phyloP scores from a whole-genome alignment of 2,888 invertebrate genomes.

The Leucophenga montana region DNA sequence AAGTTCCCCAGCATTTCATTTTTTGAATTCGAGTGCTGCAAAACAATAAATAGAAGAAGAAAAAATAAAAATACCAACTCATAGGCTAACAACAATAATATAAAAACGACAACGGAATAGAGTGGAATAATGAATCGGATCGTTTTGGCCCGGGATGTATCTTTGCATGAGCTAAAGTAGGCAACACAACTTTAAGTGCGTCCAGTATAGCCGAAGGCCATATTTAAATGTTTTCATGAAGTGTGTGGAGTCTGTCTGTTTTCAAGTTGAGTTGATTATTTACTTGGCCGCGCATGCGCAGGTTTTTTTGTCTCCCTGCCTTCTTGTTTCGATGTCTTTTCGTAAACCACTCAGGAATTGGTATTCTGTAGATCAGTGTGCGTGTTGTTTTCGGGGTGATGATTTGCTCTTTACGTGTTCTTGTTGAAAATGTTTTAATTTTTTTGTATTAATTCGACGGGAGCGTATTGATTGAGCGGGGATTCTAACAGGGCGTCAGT shows the following conservation, averaged over 20 bases:
- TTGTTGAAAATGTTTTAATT: not conserved
- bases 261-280: not conserved
- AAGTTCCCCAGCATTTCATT: conserved; percentile 6
- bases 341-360: not conserved
- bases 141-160: not conserved
- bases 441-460: not conserved
- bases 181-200: conserved; percentile 45
- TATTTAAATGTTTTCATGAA: conserved; percentile 35
- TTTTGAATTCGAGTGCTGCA: conserved; percentile 29
- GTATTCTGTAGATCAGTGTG: not conserved
- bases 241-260: not conserved
- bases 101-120: not conserved
- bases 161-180: conserved; percentile 39
- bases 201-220: conserved; percentile 50
- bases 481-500: too few relatives aligned
- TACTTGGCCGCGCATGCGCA: conserved; percentile 5
- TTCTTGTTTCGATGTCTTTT: conserved; percentile 1
- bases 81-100: conserved; percentile 1
- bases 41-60: not conserved
- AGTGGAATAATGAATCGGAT: not conserved
- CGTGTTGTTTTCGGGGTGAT: conserved; percentile 45
- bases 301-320: not conserved
- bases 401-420: conserved; percentile 51
- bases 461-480: too few relatives aligned
- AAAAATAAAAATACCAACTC: conserved; percentile 16